Conservation (phyloP, 2,113 vertebrate species). For the Ellobius talpinus region DNA sequence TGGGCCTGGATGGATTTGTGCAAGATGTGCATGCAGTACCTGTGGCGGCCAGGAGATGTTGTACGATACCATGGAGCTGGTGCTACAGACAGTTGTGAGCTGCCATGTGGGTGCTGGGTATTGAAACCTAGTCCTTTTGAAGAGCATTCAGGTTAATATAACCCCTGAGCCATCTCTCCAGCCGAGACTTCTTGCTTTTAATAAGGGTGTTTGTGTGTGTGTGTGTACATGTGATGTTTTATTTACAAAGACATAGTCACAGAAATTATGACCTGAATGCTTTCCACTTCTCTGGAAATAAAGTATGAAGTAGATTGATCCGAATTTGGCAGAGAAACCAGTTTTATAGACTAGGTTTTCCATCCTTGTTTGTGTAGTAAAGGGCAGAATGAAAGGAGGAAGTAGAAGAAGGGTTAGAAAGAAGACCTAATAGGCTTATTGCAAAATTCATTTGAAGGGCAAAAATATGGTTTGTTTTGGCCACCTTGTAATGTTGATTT, state of each 20-base stretch:
- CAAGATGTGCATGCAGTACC: neutral
- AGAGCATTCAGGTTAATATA: neutral
- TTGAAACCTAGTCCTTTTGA: neutral
- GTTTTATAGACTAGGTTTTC: slow-evolving; percentile 36
- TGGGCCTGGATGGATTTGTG: too few species aligned
- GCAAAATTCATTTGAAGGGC: slow-evolving; percentile 54
- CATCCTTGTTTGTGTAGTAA: slow-evolving; percentile 46
- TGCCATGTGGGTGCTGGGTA: neutral
- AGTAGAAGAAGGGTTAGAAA: slow-evolving; percentile 8
- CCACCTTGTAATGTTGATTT: slow-evolving; percentile 29
- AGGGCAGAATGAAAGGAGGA: neutral
- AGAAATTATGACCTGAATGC: slow-evolving; percentile 46
- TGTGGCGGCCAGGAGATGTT: neutral
- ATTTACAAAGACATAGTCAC: neutral
- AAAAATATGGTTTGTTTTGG: slow-evolving; percentile 31
- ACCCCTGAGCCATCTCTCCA: neutral
- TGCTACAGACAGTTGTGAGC: neutral
- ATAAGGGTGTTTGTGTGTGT: neutral
- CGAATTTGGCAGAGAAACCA: slow-evolving; percentile 58
- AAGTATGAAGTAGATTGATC: slow-evolving; percentile 50
- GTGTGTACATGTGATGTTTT: neutral
- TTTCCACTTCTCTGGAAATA: slow-evolving; percentile 58
- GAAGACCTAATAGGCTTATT: slow-evolving; percentile 51
- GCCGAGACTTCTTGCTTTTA: neutral
- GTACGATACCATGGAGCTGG: neutral